Base-by-base conservation (phyloP, 2,113 vertebrate genomes). In the Cygnus buccinator region DNA sequence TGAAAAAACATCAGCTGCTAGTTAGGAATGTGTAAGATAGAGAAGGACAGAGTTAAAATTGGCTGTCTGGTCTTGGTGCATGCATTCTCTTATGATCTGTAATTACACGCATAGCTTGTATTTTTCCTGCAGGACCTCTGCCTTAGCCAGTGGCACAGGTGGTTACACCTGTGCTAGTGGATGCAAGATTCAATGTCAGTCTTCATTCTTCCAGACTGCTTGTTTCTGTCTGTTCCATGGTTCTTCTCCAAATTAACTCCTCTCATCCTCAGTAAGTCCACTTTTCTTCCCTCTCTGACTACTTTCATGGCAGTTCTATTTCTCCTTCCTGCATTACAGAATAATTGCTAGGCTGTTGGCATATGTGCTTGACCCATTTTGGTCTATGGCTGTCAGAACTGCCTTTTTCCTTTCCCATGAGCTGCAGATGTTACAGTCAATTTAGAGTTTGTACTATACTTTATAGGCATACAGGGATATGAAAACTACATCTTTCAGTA, bases 171-270 rank as follows among this genome's bases (percentile, higher is more conserved):
- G 16, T 43, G 20, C 28, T 17, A 31, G 23, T 9, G 21, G 8
- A 29, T 71, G 39, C 20, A 52, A 28, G 29, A 57, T 67, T 31
- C 25, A 44, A 1, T 0, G 0, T 16, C 22, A 21, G 6, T 37
- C 39, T 58, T 68, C 21, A 13, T 50, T 26, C 20, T 62, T 80
- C 15, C 39, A 67, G 31, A 33, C 0, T 2, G 8, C 18, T 93
- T 2, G 0, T 50, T 90, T 62, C 54, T 66, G 13, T 54, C 31
- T 87, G 20, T 83, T 76, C 18, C 62, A 21, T 82, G 31, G 1
- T n/a, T 83, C 46, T 78, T 72, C 54, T 65, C 52, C 71, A 58
- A 74, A 61, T 4, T 50, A 15, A 28, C 23, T 68, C 11, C 11
- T n/a, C 13, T 79, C 23, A 41, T 71, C 8, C 14, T 63, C 25